Base-by-base conservation (phyloP, 2,888 invertebrate species). In the Erebia aethiops region DNA sequence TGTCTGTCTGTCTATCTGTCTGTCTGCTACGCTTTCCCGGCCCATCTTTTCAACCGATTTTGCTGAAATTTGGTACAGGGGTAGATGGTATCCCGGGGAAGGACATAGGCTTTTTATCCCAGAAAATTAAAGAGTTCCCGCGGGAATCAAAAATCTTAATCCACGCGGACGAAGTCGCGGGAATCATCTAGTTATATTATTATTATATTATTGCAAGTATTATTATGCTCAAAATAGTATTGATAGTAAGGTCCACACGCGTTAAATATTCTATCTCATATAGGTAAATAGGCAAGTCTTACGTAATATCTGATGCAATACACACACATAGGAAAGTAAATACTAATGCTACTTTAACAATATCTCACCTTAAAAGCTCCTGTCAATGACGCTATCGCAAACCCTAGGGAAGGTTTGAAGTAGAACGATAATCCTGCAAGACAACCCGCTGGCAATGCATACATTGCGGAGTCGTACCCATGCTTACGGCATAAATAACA, bases 371-470 rank as follows among this genome's bases (percentile, higher is more conserved):
- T 94, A 61, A 94, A 86, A 49, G 94, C 90, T 57, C 91, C 94
- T 35, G 94, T 94, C 13, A 94, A 76, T 0, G 94, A 90, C 2
- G 94, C 93, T 72, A 93, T 90, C 1, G 94, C 85, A 60, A 94
- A 82, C 49, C 94, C 93, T 8, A 94, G 78, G 67, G 86, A 93
- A 0, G 94, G 94, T 69, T 88, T 94, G 76, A 94, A 93, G 4
- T 90, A 70, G 77, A 94, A 94, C 3, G 94, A 91, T 14, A 92
- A 69, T n/a, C 94, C 95, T 0, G 95, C 93, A 26, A 94, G 76
- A 74, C 92, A 92, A 4, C 95, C 95, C 0, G 95, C 94, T 0
- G 94, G 91, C 21, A 94, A 78, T 0, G 94, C 93, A 70, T 92
- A 91, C 74, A 87, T 75, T 35, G 91, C 89, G 1, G 90, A 89